These are phyloP conservation scores for Phenganax stokvisi DNA, from an alignment of 92 coral and sea anemone genomes.

Conservation along the genomic window DNA sequence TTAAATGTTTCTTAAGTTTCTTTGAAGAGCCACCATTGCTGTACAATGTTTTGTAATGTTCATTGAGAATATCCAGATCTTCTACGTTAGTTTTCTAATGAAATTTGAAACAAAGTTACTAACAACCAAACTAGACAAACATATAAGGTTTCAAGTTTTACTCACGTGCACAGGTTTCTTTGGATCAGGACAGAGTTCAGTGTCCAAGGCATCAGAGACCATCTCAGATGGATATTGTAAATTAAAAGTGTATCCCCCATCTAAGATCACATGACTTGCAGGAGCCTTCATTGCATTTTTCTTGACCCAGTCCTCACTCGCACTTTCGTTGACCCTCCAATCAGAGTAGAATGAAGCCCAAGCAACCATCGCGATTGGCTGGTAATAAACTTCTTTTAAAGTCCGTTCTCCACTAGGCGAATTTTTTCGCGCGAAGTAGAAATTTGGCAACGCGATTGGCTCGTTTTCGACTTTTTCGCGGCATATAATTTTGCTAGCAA, in stretches of 20 bases:
- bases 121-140: not conserved
- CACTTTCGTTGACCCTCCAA: constrained; percentile 56
- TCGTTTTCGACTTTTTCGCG: no score
- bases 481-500: no score
- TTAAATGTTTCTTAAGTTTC: constrained; percentile 24
- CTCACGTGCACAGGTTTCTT: constrained; percentile 47
- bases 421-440: no score
- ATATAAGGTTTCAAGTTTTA: not conserved
- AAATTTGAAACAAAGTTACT: not conserved
- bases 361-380: constrained; percentile 94
- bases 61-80: constrained; percentile 9
- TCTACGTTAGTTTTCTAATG: constrained; percentile 11
- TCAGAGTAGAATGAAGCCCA: constrained; percentile 90
- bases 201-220: constrained; percentile 69
- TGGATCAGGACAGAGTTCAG: constrained; percentile 61
- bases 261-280: constrained; percentile 68
- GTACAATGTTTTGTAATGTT: constrained; percentile 24
- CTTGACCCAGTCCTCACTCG: constrained; percentile 67
- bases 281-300: constrained; percentile 79
- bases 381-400: not conserved
- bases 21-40: constrained; percentile 29
- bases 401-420: no score
- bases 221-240: constrained; percentile 56
- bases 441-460: no score
- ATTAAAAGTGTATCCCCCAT: constrained; percentile 63